These are phyloP conservation scores for Cyprinus carpio DNA, from an alignment of 2,113 vertebrate species.

Conservation along the genomic window DNA sequence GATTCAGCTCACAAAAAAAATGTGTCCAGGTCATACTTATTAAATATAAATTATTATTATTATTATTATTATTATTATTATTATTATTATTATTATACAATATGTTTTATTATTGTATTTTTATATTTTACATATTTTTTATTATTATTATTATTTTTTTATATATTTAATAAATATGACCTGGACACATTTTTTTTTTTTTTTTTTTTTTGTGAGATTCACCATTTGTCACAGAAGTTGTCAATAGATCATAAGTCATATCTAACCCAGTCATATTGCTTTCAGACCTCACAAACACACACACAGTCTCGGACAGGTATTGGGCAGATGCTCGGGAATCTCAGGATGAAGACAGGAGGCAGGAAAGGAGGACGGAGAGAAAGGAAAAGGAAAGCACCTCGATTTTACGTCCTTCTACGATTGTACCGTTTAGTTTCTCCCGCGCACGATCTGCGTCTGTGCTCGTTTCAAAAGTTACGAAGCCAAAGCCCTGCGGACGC, in stretches of 20 bases:
- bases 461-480: slow-evolving; percentile 99
- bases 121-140: too few species aligned
- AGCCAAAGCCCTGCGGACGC: slow-evolving; percentile 80
- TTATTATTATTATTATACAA: too few species aligned
- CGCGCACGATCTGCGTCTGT: slow-evolving; percentile 96
- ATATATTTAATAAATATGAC: neutral
- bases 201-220: neutral
- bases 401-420: slow-evolving; percentile 99
- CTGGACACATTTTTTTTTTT: too few species aligned
- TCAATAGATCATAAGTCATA: neutral
- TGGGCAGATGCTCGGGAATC: slow-evolving; percentile 2
- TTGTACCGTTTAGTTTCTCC: slow-evolving; percentile 99
- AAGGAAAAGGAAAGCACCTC: slow-evolving; percentile 83
- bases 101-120: too few species aligned
- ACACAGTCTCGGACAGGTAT: slow-evolving; percentile 9
- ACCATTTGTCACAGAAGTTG: neutral
- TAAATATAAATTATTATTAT: too few species aligned
- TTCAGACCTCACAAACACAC: neutral
- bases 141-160: too few species aligned
- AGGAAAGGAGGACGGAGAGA: slow-evolving; percentile 28
- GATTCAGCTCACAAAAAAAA: too few species aligned
- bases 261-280: slow-evolving; percentile 1
- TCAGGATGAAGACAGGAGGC: slow-evolving; percentile 41
- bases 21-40: too few species aligned
- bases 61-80: too few species aligned